phyloP scores from a whole-genome alignment of 2,888 invertebrate species.

The Drosophila villosipedis region DNA sequence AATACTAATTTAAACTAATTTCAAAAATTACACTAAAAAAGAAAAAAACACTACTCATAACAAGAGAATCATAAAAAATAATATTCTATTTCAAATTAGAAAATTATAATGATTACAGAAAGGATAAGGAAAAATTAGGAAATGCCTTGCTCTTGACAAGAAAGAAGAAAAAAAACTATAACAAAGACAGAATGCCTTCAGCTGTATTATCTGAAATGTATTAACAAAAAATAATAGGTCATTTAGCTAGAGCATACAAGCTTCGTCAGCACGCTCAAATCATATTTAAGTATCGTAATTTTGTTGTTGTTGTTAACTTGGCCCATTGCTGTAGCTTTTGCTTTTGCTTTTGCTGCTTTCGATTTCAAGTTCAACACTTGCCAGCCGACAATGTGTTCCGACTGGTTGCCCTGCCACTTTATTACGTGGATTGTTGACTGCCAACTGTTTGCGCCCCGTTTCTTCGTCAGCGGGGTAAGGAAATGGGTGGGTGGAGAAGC shows the following conservation, averaged over 20 bases:
- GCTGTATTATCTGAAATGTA: background rate
- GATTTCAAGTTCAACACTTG: conserved; percentile 82
- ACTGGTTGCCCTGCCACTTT: conserved; percentile 77
- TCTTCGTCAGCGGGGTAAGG: background rate
- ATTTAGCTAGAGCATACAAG: conserved; percentile 24
- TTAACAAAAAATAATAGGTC: background rate
- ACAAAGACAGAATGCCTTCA: background rate
- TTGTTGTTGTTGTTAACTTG: conserved; percentile 38
- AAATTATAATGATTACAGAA: background rate
- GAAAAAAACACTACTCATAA: background rate
- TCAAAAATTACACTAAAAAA: background rate
- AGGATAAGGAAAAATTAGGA: background rate
- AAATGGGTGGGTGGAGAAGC: conserved; percentile 17
- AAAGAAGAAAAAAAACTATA: background rate
- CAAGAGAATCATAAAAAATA: background rate
- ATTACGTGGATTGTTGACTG: conserved; percentile 67
- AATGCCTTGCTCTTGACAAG: background rate
- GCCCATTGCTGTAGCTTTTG: conserved; percentile 46
- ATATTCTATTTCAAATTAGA: background rate
- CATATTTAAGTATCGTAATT: conserved; percentile 55
- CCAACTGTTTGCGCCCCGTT: conserved; percentile 34
- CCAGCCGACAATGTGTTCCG: conserved; percentile 67
- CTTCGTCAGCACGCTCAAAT: conserved; percentile 29
- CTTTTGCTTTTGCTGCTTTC: conserved; percentile 59
- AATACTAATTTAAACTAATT: background rate